Conservation (phyloP, 2,113 vertebrate species). For the Bubo scandiacus region DNA sequence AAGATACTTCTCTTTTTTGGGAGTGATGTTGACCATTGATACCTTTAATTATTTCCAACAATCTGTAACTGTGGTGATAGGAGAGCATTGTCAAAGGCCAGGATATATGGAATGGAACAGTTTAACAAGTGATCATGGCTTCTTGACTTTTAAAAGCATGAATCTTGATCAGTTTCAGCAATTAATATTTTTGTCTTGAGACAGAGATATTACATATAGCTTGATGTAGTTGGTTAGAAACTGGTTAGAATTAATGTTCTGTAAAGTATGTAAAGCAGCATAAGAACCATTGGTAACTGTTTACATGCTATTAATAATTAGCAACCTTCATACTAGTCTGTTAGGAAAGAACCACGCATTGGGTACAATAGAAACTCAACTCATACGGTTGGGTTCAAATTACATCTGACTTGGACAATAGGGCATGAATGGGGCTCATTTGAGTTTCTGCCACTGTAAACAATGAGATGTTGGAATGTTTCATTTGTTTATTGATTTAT, state of each 20-base stretch:
- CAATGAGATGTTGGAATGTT: slow-evolving; percentile 62
- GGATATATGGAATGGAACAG: not conserved
- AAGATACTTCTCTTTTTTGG: not conserved
- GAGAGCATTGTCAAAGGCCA: not conserved
- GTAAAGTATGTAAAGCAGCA: slow-evolving; percentile 64
- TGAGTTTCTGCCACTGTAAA: slow-evolving; percentile 70
- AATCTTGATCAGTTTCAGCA: not conserved
- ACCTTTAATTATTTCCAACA: not conserved
- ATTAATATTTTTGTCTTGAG: not conserved
- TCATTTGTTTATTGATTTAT: slow-evolving; percentile 70
- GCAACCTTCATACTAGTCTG: slow-evolving; percentile 56
- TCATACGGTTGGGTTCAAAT: slow-evolving; percentile 49
- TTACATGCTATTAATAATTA: slow-evolving; percentile 77
- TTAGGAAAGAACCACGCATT: slow-evolving; percentile 43
- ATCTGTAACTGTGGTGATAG: not conserved
- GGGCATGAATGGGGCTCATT: slow-evolving; percentile 50
- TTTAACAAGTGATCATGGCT: not conserved
- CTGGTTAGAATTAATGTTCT: slow-evolving; percentile 64
- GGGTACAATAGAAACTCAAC: slow-evolving; percentile 50
- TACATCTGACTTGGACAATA: slow-evolving; percentile 49
- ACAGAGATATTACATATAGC: not conserved
- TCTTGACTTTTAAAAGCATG: not conserved
- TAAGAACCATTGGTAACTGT: slow-evolving; percentile 69
- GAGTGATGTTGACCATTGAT: not conserved
- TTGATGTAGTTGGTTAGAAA: slow-evolving; percentile 41